A percentile compares a stretch with the other conserved stretches of the same genome.
Conservation (phyloP, 2,888 invertebrate species). For the Brachypterus glaber region DNA sequence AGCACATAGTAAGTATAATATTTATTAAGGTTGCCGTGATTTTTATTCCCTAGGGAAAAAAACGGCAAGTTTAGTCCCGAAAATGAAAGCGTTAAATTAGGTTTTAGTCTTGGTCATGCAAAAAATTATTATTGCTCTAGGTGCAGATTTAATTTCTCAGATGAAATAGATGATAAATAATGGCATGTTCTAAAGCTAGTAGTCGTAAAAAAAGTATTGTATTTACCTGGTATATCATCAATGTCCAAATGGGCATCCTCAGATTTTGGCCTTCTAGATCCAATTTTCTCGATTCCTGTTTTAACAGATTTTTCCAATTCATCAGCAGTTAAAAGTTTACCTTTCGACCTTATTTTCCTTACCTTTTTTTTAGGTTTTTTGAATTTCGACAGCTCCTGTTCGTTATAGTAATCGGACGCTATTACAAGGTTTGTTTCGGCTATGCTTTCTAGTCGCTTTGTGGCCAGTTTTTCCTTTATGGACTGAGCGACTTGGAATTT, state of each 20-base stretch:
- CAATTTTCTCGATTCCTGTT: constrained; percentile 29
- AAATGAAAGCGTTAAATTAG: too few species aligned
- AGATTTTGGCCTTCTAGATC: constrained; percentile 29
- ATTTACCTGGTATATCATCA: constrained; percentile 54
- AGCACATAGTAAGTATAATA: too few species aligned
- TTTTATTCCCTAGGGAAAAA: too few species aligned
- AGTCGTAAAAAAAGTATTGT: too few species aligned
- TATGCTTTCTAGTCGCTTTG: constrained; percentile 66
- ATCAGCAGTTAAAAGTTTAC: constrained; percentile 57
- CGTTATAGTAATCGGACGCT: constrained; percentile 82
- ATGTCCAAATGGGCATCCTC: constrained; percentile 41
- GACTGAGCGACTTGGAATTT: constrained; percentile 42
- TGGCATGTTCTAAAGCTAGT: too few species aligned
- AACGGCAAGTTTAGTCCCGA: too few species aligned
- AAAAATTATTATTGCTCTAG: too few species aligned
- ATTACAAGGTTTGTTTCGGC: constrained; percentile 55
- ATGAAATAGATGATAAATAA: too few species aligned
- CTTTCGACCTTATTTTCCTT: constrained; percentile 56
- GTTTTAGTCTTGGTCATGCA: too few species aligned
- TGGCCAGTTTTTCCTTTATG: constrained; percentile 51
- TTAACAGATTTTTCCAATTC: constrained; percentile 47
- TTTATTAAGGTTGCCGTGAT: too few species aligned
- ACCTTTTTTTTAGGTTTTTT: constrained; percentile 79
- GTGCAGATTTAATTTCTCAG: too few species aligned
- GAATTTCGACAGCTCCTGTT: constrained; percentile 78